phyloP scores from a whole-genome alignment of 2,113 vertebrate species.

The Pterophyllum scalare region DNA sequence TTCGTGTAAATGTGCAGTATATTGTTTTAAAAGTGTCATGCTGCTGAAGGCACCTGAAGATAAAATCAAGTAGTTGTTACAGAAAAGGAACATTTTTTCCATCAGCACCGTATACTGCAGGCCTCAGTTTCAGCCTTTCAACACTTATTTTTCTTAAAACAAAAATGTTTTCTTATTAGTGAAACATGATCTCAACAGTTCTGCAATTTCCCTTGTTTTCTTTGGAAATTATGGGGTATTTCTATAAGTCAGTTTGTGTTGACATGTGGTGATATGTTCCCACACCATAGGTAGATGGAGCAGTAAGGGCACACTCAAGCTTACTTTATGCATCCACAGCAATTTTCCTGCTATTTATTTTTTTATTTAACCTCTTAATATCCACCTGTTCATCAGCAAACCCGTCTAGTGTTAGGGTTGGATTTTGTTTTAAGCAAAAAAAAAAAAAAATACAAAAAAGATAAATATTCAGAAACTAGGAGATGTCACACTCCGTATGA shows the following conservation, averaged over 20 bases:
- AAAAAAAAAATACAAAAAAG: too few relatives aligned
- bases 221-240: background rate
- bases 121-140: background rate
- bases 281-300: rapidly evolving
- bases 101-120: background rate
- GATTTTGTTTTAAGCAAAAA: background rate
- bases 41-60: slow-evolving; percentile 20
- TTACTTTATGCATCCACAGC: rapidly evolving
- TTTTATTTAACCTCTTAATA: too few relatives aligned
- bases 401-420: too few relatives aligned
- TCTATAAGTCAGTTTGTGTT: background rate
- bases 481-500: background rate
- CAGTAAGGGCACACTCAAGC: background rate
- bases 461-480: background rate
- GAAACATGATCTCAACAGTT: background rate
- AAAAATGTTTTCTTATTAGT: background rate
- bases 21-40: slow-evolving; percentile 46
- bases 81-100: slow-evolving; percentile 3
- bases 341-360: too few relatives aligned
- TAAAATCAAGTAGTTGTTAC: background rate
- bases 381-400: too few relatives aligned
- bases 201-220: background rate
- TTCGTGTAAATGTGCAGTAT: background rate
- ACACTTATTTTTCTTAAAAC: background rate
- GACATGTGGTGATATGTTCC: background rate